Conservation (phyloP, 2,797 vertebrate species). For the Hipposideros larvatus region DNA sequence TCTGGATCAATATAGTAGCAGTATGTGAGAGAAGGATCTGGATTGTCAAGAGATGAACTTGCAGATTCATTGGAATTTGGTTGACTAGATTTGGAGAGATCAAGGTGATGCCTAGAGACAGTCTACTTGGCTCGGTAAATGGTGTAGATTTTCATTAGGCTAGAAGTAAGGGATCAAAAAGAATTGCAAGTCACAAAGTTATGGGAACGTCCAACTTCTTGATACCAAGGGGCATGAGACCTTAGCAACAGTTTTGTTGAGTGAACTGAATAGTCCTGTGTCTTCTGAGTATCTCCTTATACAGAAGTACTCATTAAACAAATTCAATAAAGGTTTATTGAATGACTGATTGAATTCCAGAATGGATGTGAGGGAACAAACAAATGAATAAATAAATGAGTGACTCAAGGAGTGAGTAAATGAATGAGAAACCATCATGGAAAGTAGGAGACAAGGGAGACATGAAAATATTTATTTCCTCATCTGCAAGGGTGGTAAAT, state of each 20-base stretch:
- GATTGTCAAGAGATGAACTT: background rate
- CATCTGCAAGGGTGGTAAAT: background rate
- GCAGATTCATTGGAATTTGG: background rate
- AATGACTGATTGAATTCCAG: background rate
- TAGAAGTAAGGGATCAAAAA: background rate
- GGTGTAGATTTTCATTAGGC: background rate
- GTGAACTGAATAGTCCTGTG: background rate
- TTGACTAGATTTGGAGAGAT: background rate
- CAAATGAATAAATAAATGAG: background rate
- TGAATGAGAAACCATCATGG: background rate
- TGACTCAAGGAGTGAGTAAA: background rate
- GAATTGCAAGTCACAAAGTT: background rate
- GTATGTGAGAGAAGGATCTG: background rate
- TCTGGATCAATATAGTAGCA: background rate
- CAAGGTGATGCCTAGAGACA: background rate
- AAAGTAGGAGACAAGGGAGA: background rate
- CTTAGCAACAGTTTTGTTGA: background rate
- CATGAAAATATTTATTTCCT: background rate
- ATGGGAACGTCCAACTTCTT: background rate
- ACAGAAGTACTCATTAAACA: background rate
- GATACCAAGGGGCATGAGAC: background rate
- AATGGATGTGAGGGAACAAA: background rate
- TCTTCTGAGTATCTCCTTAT: background rate
- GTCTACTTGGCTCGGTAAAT: background rate
- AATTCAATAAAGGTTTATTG: background rate